Conservation (phyloP, 2,888 invertebrate genomes). For the Coelinius sp. region DNA sequence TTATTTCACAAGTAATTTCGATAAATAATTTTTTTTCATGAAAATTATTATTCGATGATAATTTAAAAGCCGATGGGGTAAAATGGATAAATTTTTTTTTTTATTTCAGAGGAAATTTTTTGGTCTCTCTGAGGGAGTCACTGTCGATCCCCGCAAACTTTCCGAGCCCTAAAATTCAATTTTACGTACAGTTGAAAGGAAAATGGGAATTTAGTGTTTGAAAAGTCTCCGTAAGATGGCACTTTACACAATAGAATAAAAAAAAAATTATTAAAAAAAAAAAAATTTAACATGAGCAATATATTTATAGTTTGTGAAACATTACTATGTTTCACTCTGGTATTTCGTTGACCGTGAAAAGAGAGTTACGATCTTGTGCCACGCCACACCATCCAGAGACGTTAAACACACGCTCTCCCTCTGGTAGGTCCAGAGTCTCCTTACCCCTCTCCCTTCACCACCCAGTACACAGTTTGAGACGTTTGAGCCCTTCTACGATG, state of each 20-base stretch:
- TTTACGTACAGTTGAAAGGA: not conserved
- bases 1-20: too few species aligned
- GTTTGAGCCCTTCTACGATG: slow-evolving; percentile 30
- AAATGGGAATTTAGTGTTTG: too few species aligned
- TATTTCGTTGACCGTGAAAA: slow-evolving; percentile 45
- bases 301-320: slow-evolving; percentile 35
- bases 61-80: too few species aligned
- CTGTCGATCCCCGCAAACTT: not conserved
- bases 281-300: not conserved
- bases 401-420: slow-evolving; percentile 23
- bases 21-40: too few species aligned
- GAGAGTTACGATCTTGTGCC: slow-evolving; percentile 43
- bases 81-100: not conserved
- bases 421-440: not conserved
- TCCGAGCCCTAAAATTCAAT: not conserved
- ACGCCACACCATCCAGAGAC: slow-evolving; percentile 20
- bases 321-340: slow-evolving; percentile 35
- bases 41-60: too few species aligned
- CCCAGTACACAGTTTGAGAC: slow-evolving; percentile 18
- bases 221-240: not conserved
- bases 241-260: too few species aligned
- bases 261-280: slow-evolving; percentile 16
- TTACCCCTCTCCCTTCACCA: slow-evolving; percentile 26
- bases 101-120: not conserved
- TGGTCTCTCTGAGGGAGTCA: not conserved